Evolutionary conservation across 1,140 invertebrate genomes (phyloP), one percentile per base, ranked within the genome.

Genomic region (Drosophila subobscura): DNA sequence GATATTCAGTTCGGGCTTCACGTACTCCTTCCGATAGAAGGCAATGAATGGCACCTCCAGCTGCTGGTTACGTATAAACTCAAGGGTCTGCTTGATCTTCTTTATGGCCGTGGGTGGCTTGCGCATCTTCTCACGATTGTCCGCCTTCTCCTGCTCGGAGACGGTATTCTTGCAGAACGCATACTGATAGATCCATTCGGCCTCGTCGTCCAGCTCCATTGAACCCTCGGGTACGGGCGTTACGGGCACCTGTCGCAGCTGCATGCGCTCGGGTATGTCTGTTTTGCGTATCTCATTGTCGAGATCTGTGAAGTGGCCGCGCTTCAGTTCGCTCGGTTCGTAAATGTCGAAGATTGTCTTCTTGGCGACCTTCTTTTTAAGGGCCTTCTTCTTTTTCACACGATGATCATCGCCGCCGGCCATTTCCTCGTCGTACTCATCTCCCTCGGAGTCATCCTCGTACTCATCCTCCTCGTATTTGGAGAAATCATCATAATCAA

Each of bases 21-120:
- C 97, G 90, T 99, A 98, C 91, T 99, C 99, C 92, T 99, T 99
- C 23, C 99, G 94, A 88, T 99, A 99, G 91, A 99, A 99, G 0
- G 98, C 97, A 79, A 99, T 99, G 89, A 99, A 99, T 1, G 99
- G 98, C 23, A 99, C 98, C 93, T 99, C 98, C 78, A 98, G 93
- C 37, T 97, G 95, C 78, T 98, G 96, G 92, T 99, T 99, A 12
- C 98, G 92, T 94, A 99, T 99, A 84, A 99, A 99, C 72, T 98
- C 97, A 0, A 99, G 92, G 0, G 98, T 97, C 92, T 99, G 97
- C 49, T 96, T 95, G 14, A 99, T 99, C 92, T 99, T 99, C 10
- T 94, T 94, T 5, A 97, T 93, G 0, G 96, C 86, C 72, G 74
- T 93, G 83, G 91, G 64, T 61, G 89, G 91, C 70, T 92, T 92